Percentiles rank a stretch among this genome's conserved stretches.
These are phyloP conservation scores for Liodrosophila aerea DNA, from an alignment of 2,888 invertebrate genomes.

Conservation along the genomic window DNA sequence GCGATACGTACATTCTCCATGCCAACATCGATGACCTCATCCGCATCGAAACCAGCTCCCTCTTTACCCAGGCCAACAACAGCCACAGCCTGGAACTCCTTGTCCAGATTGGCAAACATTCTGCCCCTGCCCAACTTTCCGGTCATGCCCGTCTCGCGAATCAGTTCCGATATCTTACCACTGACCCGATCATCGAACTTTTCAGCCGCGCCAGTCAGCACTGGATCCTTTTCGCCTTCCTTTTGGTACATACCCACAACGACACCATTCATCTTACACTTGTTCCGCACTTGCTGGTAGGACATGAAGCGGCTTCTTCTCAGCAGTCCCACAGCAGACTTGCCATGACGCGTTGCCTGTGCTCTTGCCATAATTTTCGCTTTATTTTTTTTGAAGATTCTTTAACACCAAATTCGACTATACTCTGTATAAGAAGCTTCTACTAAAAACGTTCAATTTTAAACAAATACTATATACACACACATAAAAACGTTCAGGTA, in stretches of 20 bases:
- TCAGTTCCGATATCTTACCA: slow-evolving; percentile 81
- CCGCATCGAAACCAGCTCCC: slow-evolving; percentile 84
- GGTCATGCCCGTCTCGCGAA: slow-evolving; percentile 66
- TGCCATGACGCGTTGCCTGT: slow-evolving; percentile 9
- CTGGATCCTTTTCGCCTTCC: slow-evolving; percentile 75
- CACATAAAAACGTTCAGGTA: background rate
- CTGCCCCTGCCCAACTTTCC: slow-evolving; percentile 51
- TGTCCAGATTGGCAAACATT: slow-evolving; percentile 54
- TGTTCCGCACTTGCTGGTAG: slow-evolving; percentile 33
- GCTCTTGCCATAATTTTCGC: background rate
- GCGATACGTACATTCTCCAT: slow-evolving; percentile 87
- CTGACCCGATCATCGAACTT: slow-evolving; percentile 82
- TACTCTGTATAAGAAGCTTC: too few relatives aligned
- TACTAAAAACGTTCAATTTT: too few relatives aligned
- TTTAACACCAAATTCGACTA: too few relatives aligned
- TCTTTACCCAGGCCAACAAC: slow-evolving; percentile 87
- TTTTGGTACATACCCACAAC: slow-evolving; percentile 83
- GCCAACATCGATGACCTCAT: slow-evolving; percentile 86
- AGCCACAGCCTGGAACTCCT: slow-evolving; percentile 82
- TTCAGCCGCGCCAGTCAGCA: slow-evolving; percentile 81
- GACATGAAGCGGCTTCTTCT: slow-evolving; percentile 4
- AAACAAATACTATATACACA: background rate
- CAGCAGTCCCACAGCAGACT: slow-evolving; percentile 26
- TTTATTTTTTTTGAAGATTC: too few relatives aligned
- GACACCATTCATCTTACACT: slow-evolving; percentile 80